Evolutionary conservation across 2,888 invertebrate genomes (phyloP), one percentile per base, ranked within the genome.

Genomic region (Andrena hattorfiana): DNA sequence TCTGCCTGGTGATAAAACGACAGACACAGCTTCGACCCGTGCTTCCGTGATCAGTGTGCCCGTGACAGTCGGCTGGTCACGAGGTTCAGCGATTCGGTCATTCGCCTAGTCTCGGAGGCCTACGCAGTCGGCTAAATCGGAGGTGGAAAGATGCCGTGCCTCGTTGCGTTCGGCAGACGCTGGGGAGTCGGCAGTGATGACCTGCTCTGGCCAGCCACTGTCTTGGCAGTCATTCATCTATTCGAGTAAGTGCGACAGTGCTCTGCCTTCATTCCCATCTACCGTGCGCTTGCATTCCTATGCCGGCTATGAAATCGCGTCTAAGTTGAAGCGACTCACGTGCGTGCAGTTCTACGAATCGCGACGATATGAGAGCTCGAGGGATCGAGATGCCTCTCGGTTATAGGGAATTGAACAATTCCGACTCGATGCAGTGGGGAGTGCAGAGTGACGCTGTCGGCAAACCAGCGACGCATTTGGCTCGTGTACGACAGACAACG

Each of bases 121-220:
- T 32, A 10, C 28, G 20, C 35, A 13, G 16, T 4, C 56, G 23
- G 13, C 49, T 2, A 2, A 49, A 56, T 20, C 54, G 10, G 30
- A 20, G 54, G 13, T n/a, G 16, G 10, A 71, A 69, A 7, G 5
- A 98, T 98, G 98, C 98, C 98, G 83, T 97, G 97, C 87, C 95
- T 98, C 89, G 96, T 98, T 86, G 97, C 97, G 80, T 97, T 98
- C 94, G 95, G 97, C 90, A 95, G 98, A 90, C 95, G 98, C 87
- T 98, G 98, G 98, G 96, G 96, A 89, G 96, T 97, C 70, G 98
- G 97, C 83, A 97, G 97, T 85, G 98, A 98, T 94, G 98, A 98
- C 94, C 95, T 98, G 85, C 96, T 97, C 79, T 96, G 98, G 67
- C 97, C 98, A n/a, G 97, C 96, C 80, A 95, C 96, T 86, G 95